Conservation (phyloP, 2,888 invertebrate genomes). For the Epiperipatus broadwayi region DNA sequence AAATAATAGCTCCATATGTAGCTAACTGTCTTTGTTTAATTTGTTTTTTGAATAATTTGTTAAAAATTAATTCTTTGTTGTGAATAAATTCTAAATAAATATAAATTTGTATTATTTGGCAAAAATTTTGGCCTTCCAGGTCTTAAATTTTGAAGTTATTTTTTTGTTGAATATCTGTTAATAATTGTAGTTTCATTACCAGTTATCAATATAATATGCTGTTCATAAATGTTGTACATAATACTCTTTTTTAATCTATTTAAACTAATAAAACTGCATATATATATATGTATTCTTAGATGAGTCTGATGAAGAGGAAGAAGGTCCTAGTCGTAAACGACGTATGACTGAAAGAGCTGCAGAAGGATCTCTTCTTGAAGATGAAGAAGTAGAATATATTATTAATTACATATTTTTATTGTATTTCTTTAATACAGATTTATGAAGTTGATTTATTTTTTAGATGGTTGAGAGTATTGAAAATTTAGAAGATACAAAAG, state of each 20-base stretch:
- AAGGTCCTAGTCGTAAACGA: slow-evolving; percentile 44
- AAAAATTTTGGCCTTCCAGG: no score
- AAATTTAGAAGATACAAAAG: slow-evolving; percentile 92
- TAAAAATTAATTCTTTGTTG: no score
- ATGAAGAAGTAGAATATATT: slow-evolving; percentile 45
- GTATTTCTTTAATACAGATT: not conserved
- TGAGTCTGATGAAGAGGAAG: slow-evolving; percentile 60
- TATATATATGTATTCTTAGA: slow-evolving; percentile 33
- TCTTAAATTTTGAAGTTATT: no score
- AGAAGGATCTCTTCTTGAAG: slow-evolving; percentile 49
- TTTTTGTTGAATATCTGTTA: no score
- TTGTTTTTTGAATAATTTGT: no score
- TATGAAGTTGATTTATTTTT: slow-evolving; percentile 12
- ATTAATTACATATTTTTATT: not conserved
- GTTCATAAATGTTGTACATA: not conserved
- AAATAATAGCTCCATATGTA: no score
- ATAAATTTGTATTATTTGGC: no score
- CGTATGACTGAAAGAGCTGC: slow-evolving; percentile 73
- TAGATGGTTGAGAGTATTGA: slow-evolving; percentile 84
- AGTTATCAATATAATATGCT: no score
- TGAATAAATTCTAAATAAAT: no score
- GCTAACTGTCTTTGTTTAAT: no score
- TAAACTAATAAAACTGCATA: slow-evolving; percentile 13
- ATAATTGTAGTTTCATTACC: no score
- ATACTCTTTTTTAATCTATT: slow-evolving; percentile 1